These are phyloP conservation scores for Myodes glareolus DNA, from an alignment of 2,113 vertebrate species.

Conservation along the genomic window DNA sequence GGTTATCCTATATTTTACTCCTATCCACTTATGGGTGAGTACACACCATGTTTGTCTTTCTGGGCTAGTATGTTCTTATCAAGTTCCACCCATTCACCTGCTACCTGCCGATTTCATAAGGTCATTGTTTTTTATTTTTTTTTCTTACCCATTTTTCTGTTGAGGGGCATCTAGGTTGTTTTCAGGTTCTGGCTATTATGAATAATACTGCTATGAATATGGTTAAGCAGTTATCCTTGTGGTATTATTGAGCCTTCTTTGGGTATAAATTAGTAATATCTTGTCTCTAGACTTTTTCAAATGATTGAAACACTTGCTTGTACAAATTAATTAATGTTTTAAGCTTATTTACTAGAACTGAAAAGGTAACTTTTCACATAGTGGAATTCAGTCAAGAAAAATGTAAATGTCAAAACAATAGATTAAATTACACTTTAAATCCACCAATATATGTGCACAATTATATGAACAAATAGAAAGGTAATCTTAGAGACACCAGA, in stretches of 20 bases:
- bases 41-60: background rate
- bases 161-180: background rate
- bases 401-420: background rate
- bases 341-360: background rate
- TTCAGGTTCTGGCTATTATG: background rate
- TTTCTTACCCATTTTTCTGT: background rate
- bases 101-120: no score
- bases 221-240: background rate
- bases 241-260: background rate
- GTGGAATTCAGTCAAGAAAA: background rate
- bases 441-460: background rate
- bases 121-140: background rate
- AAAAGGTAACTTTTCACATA: background rate
- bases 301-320: background rate
- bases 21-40: background rate
- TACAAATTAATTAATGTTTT: background rate
- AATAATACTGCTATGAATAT: background rate
- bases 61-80: background rate
- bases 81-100: background rate
- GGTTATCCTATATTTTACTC: background rate
- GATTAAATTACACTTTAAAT: background rate
- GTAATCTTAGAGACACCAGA: background rate
- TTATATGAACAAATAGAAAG: background rate
- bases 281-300: background rate
- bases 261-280: background rate